A percentile compares a stretch with the other conserved stretches of the same genome.
These are phyloP conservation scores for Pseudorhombus dupliciocellatus DNA, from an alignment of 2,113 vertebrate genomes.

Conservation along the genomic window DNA sequence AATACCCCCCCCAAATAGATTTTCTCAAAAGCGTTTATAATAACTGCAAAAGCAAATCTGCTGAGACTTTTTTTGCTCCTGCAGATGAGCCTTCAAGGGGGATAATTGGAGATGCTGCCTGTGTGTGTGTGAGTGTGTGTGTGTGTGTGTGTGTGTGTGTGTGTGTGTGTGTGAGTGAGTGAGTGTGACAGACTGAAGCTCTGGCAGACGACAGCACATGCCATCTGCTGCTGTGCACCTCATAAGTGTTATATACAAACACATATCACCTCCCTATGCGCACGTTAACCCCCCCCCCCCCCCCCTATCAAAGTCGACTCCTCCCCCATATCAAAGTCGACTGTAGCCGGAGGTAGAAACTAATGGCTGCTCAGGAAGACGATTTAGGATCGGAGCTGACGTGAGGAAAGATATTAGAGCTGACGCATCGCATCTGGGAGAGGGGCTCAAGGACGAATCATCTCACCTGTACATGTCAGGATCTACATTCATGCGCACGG, in stretches of 20 bases:
- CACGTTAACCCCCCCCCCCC: background rate
- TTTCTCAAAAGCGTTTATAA: background rate
- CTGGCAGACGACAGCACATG: slow-evolving; percentile 28
- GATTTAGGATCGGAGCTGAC: slow-evolving; percentile 46
- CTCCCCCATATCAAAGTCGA: slow-evolving; percentile 28
- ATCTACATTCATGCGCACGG: slow-evolving; percentile 1
- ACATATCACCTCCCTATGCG: slow-evolving; percentile 20
- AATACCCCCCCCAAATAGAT: background rate
- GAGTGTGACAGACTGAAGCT: slow-evolving; percentile 27
- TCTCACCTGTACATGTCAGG: slow-evolving; percentile 39
- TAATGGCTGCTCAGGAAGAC: slow-evolving; percentile 53
- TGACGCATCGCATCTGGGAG: slow-evolving; percentile 34
- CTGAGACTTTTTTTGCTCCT: slow-evolving; percentile 35
- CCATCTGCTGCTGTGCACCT: slow-evolving; percentile 65
- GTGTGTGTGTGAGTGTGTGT: slow-evolving; percentile 19
- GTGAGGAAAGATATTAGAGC: slow-evolving; percentile 47
- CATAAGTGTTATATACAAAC: slow-evolving; percentile 34
- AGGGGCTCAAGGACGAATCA: slow-evolving; percentile 49
- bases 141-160: slow-evolving; percentile 20
- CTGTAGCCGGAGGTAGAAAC: slow-evolving; percentile 45
- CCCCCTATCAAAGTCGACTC: background rate
- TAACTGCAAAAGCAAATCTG: slow-evolving; percentile 29
- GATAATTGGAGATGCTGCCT: slow-evolving; percentile 44
- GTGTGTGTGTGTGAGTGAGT: slow-evolving; percentile 17
- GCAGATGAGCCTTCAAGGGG: slow-evolving; percentile 63